Evolutionary conservation across 2,113 vertebrate species (phyloP).

Genomic region (Thryonomys swinderianus): DNA sequence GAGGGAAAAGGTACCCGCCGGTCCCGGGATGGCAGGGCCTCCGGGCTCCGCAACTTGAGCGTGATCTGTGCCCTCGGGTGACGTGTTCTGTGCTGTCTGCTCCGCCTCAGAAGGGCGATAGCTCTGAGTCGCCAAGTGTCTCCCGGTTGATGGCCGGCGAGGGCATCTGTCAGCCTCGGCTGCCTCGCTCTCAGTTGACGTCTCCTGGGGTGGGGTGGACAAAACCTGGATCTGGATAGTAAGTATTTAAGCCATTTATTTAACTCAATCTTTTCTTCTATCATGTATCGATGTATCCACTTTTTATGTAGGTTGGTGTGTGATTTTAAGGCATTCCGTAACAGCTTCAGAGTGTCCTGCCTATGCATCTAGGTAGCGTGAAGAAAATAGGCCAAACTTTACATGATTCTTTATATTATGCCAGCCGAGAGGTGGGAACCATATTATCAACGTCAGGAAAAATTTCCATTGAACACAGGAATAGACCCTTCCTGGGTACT

Average conservation of each 20-base stretch:
- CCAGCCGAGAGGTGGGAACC: too few relatives aligned
- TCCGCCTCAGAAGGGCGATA: slow-evolving; percentile 69
- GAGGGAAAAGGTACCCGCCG: neutral
- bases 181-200: slow-evolving; percentile 74
- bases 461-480: neutral
- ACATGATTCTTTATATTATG: neutral
- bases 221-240: slow-evolving; percentile 69
- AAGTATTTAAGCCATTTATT: slow-evolving; percentile 68
- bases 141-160: slow-evolving; percentile 68
- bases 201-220: slow-evolving; percentile 71
- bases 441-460: neutral
- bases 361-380: neutral
- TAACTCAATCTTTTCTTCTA: slow-evolving; percentile 68
- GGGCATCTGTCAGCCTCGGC: slow-evolving; percentile 66
- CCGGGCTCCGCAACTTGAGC: neutral
- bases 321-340: slow-evolving; percentile 25
- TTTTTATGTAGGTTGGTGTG: neutral
- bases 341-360: neutral
- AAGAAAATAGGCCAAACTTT: neutral
- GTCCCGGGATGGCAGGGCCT: slow-evolving; percentile 50
- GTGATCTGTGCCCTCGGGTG: slow-evolving; percentile 74
- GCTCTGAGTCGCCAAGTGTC: slow-evolving; percentile 74
- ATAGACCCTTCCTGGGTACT: neutral
- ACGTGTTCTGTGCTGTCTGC: slow-evolving; percentile 73
- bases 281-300: neutral